Evolutionary conservation across 2,888 invertebrate species (phyloP), one percentile per base, ranked within the genome.

Genomic region (Antheraea assamensis): DNA sequence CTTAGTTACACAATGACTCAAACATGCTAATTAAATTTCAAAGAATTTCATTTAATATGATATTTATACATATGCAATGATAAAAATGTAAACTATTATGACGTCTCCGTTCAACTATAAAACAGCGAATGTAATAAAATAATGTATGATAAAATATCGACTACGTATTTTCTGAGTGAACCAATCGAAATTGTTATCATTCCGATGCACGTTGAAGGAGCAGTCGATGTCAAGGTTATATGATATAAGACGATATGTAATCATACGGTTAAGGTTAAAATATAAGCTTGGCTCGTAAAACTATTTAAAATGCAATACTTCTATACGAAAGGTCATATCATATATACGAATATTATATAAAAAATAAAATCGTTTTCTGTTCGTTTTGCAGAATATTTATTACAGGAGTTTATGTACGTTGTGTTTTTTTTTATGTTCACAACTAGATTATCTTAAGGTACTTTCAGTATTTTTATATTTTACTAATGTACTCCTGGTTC

Each of bases 211-310:
- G 74, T 42, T 42, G 13, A 42, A 42, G 42, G 42, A 42, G 42
- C 42, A 13, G 10, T 52, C 47, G 55, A 74, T 74, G 75, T 76
- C 75, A 75, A 78, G 78, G 79, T 75, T 75, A 74, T 73, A 15
- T 72, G 74, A 73, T 74, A 75, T 74, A 73, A 74, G 72, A 72
- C 64, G 71, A 72, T 74, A 73, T 52, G 49, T 64, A 71, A 70
- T 73, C 70, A 58, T 72, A 27, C 58, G 61, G 61, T 31, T 71
- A 73, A 73, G 71, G 73, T 73, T 71, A 70, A 35, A 70, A 58
- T 61, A 64, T 64, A 30, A 30, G 61, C 61, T 64, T 17, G 30
- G 15, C 5, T 17, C 0, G 17, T 64, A 4, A 35, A 68, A 52
- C 42, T 35, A 35, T 68, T 68, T 72, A 55, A 72, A 55, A 72